A percentile compares a stretch with the other conserved stretches of the same genome.
These are phyloP conservation scores for Tuta absoluta DNA, from an alignment of 2,888 invertebrate genomes.

Conservation along the genomic window DNA sequence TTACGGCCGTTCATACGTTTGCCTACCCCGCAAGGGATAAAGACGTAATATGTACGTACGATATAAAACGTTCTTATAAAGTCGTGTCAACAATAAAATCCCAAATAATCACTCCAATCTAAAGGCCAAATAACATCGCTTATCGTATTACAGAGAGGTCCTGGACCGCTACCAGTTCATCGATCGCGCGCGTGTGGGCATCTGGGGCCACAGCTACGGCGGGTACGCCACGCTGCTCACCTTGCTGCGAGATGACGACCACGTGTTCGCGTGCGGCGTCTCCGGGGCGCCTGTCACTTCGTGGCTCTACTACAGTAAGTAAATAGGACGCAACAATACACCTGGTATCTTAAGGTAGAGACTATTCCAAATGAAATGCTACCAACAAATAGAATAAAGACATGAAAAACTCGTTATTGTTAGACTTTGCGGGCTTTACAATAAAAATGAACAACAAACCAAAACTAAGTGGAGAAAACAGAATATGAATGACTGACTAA, in stretches of 20 bases:
- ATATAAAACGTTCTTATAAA: too few relatives aligned
- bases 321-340: neutral
- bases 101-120: neutral
- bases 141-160: conserved; percentile 72
- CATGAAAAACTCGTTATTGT: too few relatives aligned
- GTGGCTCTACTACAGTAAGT: conserved; percentile 93
- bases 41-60: too few relatives aligned
- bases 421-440: too few relatives aligned
- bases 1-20: too few relatives aligned
- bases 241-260: conserved; percentile 84
- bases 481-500: too few relatives aligned
- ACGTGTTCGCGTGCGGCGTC: conserved; percentile 92
- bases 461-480: too few relatives aligned
- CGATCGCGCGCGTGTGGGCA: conserved; percentile 84
- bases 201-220: conserved; percentile 98
- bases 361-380: too few relatives aligned
- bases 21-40: too few relatives aligned
- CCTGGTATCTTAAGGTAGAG: neutral
- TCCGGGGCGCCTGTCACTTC: conserved; percentile 96
- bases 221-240: conserved; percentile 92
- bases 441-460: too few relatives aligned
- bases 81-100: neutral
- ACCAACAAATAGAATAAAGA: too few relatives aligned
- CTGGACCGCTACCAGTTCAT: conserved; percentile 82
- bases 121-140: neutral